Base-by-base conservation (phyloP, 2,113 vertebrate species). In the Xenopus borealis region DNA sequence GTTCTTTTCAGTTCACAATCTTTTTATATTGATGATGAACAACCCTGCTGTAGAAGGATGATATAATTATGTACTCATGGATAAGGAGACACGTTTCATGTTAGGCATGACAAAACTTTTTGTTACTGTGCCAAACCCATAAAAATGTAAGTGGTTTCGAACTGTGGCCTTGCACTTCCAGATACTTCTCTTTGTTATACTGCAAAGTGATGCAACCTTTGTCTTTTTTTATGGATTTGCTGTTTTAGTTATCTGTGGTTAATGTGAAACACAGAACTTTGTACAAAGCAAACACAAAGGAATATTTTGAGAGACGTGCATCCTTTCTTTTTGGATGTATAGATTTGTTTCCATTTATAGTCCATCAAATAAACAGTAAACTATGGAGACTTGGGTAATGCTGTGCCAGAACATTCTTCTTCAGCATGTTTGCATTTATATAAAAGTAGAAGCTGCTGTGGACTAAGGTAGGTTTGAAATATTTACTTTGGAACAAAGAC, bases 1-100 rank as follows among this genome's bases (percentile, higher is more conserved):
- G 47, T 50, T 1, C 12, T 50, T 50, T 12, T 50, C 14, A 12
- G 62, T 30, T 52, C 59, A 62, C 70, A 62, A 17, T 18, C 33
- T 44, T 62, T 44, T 50, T 62, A n/a, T 4, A 72, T 52, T 47
- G 47, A 72, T 50, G 47, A 50, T 50, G 47, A 50, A 50, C 70
- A 61, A 20, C 57, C 8, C n/a, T 72, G 59, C 20, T 58, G 72
- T 18, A 19, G 63, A 66, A 53, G 46, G 72, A 74, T 74, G 72
- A 74, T 74, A 74, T 59, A 74, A 66, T 66, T 66, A 74, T 66
- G 63, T 30, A 45, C 53, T 66, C 62, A 66, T 57, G 50, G 50
- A 65, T 52, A 66, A 59, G 57, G 50, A 46, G 63, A 74, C 72
- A 74, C 52, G 53, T 66, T 74, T 72, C 23, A 66, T n/a, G 72